Evolutionary conservation across 2,888 invertebrate species (phyloP), one percentile per base, ranked within the genome.

Genomic region (Eulithis prunata): DNA sequence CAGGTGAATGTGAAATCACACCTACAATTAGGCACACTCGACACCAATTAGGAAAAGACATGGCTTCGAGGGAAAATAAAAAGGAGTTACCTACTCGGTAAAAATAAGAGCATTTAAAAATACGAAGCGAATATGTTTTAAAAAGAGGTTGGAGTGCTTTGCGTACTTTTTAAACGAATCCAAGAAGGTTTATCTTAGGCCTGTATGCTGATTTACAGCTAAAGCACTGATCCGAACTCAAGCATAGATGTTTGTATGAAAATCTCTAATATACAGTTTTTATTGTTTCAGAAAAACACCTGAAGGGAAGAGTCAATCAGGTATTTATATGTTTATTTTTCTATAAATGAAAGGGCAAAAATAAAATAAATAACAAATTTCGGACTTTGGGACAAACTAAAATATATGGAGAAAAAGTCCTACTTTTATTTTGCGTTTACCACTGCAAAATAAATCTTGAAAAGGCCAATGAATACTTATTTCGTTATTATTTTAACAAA

Each of bases 11-110:
- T 51, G 43, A 54, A 64, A 62, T 62, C 58, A 63, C 83, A 78
- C 74, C 78, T 70, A 84, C 89, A 89, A 90, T 90, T 89, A 90
- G 88, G 82, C 75, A 76, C 76, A 78, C 74, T 75, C 71, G 80
- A 80, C 79, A 83, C 88, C 89, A 89, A 90, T 90, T 89, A 90
- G 82, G 74, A 73, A 76, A 64, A 74, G 75, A 79, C 76, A 76
- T 68, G 70, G 57, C 52, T 49, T 36, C 64, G 55, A 49, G 64
- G 55, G 65, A 21, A 49, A 55, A 43, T 49, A 64, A 62, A 59
- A 56, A 28, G 21, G 55, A 32, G 12, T 2, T 7, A 6, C 12
- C 11, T 12, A 21, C 32, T 54, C 14, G 13, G 21, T 21, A 21
- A 54, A 54, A 41, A 54, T 54, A 41, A 21, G 49, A 49, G 21